Base-by-base conservation (phyloP, 30 jellyfish, hydroid and myxozoan genomes). In the Aurelia sp. region DNA sequence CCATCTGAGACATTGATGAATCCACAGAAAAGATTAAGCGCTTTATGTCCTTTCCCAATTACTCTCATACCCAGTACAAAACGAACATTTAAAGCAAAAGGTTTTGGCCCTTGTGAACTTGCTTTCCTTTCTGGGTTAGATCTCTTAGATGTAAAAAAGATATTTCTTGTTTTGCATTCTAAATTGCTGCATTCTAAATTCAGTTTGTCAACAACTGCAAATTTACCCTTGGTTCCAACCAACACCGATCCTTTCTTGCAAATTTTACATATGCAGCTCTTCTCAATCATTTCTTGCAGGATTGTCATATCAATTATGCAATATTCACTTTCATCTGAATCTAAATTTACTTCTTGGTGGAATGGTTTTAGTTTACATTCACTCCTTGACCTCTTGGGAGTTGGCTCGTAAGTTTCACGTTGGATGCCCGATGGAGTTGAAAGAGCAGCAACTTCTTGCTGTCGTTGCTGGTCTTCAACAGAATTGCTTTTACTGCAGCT, bases 101-200 rank as follows among this genome's bases (percentile, higher is more conserved):
- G 85, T 50, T 68, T 6, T 16, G 50, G 50, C 16, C 85, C 85
- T 63, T 63, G 21, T 47, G 72, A 51, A 41, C 21, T 19, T 73
- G 17, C 85, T 47, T 73, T 73, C 21, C 72, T 44, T 44, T 73
- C 71, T 22, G 5, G 22, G 24, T 51, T 73, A 17, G 72, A 73
- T 52, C 82, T 71, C 71, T 48, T 71, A 27, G 82, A 71, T 27
- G 82, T 71, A 71, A 27, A 71, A 40, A 55, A 73, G 8, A 63
- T 6, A 44, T 20, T 71, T 64, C 82, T 71, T 71, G 82, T 35
- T 71, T 71, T 62, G 44, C 82, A 71, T 31, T 38, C 35, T 17
- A 41, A 10, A 71, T 71, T 22, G 20, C 5, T 40, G 79, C 79
- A 67, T 9, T 50, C 18, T 50, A 67, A 11, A 16, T 67, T 67